Evolutionary conservation across 2,888 invertebrate species (phyloP).

Genomic region (Abscondita cerata): DNA sequence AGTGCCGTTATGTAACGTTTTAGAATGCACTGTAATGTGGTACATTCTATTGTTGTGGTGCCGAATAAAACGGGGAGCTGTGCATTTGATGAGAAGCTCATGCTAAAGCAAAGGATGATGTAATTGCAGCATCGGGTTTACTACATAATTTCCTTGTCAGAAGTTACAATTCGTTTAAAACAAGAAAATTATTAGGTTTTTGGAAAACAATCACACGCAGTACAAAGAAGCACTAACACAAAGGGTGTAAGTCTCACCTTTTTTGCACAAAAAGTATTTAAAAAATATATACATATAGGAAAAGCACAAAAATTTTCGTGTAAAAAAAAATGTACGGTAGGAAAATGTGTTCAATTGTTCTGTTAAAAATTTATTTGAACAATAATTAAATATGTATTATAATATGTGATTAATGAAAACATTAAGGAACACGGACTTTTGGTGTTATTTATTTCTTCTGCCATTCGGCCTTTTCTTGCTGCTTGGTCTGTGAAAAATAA

Average conservation of each 20-base stretch:
- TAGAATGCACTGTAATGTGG: not conserved
- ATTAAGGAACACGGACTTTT: slow-evolving; percentile 21
- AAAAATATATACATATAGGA: slow-evolving; percentile 4
- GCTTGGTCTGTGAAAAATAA: slow-evolving; percentile 73
- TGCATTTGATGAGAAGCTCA: too few species aligned
- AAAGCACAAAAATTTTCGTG: slow-evolving; percentile 12
- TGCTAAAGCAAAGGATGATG: too few species aligned
- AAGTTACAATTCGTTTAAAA: not conserved
- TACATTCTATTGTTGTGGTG: not conserved
- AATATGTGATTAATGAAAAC: slow-evolving; percentile 29
- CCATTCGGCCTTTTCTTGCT: slow-evolving; percentile 68
- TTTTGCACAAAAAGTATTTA: not conserved
- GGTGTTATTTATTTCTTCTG: slow-evolving; percentile 54
- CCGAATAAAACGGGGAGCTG: too few species aligned
- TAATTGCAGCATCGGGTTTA: too few species aligned
- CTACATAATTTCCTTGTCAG: too few species aligned
- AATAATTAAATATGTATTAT: slow-evolving; percentile 27
- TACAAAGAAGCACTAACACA: not conserved
- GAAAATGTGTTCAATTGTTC: slow-evolving; percentile 24
- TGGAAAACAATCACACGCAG: slow-evolving; percentile 4
- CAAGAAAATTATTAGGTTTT: not conserved
- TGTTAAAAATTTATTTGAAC: slow-evolving; percentile 32
- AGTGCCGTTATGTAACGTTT: not conserved
- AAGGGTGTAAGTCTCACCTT: slow-evolving; percentile 23
- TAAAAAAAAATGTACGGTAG: slow-evolving; percentile 6